phyloP scores from a whole-genome alignment of 92 coral and sea anemone genomes.

The Anthopleura xanthogrammica region DNA sequence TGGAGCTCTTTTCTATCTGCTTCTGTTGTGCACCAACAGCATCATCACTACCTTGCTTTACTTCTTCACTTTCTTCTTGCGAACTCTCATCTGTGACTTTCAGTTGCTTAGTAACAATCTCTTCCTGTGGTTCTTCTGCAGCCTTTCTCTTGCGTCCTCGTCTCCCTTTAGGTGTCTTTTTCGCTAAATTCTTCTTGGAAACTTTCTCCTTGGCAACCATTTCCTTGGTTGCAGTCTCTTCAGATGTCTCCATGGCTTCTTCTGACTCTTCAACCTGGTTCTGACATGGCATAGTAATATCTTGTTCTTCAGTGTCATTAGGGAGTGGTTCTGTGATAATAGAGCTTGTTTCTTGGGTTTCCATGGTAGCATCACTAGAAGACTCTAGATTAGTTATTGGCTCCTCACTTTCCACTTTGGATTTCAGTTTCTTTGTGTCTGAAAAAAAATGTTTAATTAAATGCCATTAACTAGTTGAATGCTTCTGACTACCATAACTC shows the following conservation, averaged over 20 bases:
- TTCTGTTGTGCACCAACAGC: not conserved
- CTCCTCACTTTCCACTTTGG: not conserved
- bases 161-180: not conserved
- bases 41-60: not conserved
- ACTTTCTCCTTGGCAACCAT: not conserved
- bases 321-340: not conserved
- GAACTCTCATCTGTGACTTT: constrained; percentile 16
- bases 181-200: not conserved
- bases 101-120: not conserved
- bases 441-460: not conserved
- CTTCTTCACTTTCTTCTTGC: constrained; percentile 1
- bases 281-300: not conserved
- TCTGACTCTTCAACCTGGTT: not conserved
- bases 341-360: not conserved
- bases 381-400: not conserved
- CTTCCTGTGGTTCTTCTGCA: constrained; percentile 4
- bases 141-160: constrained; percentile 25
- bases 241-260: constrained; percentile 9
- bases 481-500: too few relatives aligned
- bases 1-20: not conserved
- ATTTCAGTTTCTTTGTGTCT: not conserved
- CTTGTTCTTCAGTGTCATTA: not conserved
- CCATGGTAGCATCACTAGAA: not conserved
- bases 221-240: not conserved
- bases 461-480: too few relatives aligned